Conservation (phyloP, 2,113 vertebrate genomes). For the Porphyrio hochstetteri region DNA sequence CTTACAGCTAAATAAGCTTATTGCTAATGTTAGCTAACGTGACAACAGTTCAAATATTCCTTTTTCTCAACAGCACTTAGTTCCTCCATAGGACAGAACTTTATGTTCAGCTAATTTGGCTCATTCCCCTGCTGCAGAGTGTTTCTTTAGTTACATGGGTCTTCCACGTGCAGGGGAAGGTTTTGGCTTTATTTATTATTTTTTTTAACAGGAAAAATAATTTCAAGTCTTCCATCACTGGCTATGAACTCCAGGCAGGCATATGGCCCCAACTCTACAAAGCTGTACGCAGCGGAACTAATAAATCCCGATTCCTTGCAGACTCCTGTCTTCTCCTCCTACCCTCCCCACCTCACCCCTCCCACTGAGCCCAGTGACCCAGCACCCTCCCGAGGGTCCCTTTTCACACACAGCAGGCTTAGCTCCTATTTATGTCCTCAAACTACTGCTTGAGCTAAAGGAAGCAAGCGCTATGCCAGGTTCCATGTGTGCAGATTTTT, state of each 20-base stretch:
- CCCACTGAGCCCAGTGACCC: not conserved
- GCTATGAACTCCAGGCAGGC: conserved; percentile 20
- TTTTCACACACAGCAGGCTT: not conserved
- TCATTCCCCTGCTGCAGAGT: not conserved
- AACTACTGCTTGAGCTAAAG: not conserved
- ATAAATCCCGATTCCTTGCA: conserved; percentile 43
- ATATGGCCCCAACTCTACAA: not conserved
- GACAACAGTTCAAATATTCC: not conserved
- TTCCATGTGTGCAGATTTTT: not conserved
- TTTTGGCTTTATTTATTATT: not conserved
- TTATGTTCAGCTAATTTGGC: not conserved
- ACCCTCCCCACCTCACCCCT: conserved; percentile 16
- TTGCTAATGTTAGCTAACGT: not conserved
- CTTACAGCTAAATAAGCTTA: not conserved
- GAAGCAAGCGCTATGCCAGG: not conserved
- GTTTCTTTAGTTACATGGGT: not conserved
- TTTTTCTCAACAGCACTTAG: not conserved
- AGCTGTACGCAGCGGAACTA: conserved; percentile 25
- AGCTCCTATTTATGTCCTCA: conserved; percentile 20
- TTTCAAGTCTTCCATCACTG: conserved; percentile 13
- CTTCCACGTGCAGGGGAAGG: not conserved
- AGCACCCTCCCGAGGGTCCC: not conserved
- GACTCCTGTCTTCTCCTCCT: conserved; percentile 9
- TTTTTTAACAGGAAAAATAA: conserved; percentile 33
- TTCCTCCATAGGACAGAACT: not conserved